Evolutionary conservation across 2,113 vertebrate species (phyloP).

Genomic region (Cinclus cinclus): DNA sequence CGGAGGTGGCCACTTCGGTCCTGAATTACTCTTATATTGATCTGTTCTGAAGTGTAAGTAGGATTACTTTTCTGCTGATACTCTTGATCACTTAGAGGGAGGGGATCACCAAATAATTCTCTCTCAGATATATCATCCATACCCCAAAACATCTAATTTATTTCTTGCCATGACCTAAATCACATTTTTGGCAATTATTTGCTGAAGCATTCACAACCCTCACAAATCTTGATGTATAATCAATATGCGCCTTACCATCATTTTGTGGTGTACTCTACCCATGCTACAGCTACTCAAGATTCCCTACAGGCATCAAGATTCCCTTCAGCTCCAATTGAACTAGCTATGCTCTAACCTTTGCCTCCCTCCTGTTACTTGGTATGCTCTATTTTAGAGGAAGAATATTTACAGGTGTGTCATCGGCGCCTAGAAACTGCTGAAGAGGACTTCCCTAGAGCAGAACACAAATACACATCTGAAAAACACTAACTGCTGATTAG

Average conservation of each 20-base stretch:
- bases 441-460: background rate
- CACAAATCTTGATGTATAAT: background rate
- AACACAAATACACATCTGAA: background rate
- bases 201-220: background rate
- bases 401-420: background rate
- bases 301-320: no score
- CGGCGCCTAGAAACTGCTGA: background rate
- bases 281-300: no score
- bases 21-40: background rate
- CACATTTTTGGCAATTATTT: background rate
- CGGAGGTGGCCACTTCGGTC: background rate
- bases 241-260: background rate
- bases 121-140: background rate
- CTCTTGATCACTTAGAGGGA: background rate
- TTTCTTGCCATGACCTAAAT: background rate
- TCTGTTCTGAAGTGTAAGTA: background rate
- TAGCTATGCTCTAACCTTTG: background rate
- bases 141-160: background rate
- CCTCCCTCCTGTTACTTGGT: background rate
- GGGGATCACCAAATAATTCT: background rate
- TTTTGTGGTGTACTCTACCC: background rate
- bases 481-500: background rate
- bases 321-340: background rate
- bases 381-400: accelerated
- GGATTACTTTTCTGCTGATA: background rate